A percentile compares a stretch with the other conserved stretches of the same genome.
Evolutionary conservation across 1,140 invertebrate species (phyloP).

Genomic region (Heliconius hermathena): DNA sequence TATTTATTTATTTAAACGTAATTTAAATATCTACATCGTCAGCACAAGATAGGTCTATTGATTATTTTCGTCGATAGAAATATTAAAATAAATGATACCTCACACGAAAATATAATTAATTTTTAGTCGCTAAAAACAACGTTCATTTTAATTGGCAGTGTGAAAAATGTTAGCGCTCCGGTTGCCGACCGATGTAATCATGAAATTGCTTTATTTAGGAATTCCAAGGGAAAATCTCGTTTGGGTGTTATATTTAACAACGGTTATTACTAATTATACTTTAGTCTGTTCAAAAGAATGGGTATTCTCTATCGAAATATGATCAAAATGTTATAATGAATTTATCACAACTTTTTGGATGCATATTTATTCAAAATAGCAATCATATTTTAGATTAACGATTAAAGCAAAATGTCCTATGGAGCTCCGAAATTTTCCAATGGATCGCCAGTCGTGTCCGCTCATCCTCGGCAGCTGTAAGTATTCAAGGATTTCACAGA

Average conservation of each 20-base stretch:
- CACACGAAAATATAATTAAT: slow-evolving; percentile 58
- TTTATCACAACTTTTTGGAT: background rate
- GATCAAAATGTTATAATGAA: background rate
- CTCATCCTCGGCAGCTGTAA: slow-evolving; percentile 97
- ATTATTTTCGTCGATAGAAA: background rate
- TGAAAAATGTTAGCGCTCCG: slow-evolving; percentile 61
- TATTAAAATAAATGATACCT: slow-evolving; percentile 26
- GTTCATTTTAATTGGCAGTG: slow-evolving; percentile 72
- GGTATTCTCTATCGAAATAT: slow-evolving; percentile 19
- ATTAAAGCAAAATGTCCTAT: slow-evolving; percentile 99
- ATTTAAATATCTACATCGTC: too few relatives aligned
- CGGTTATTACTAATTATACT: slow-evolving; percentile 15
- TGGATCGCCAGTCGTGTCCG: slow-evolving; percentile 97
- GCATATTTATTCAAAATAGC: background rate
- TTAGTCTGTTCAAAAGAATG: background rate
- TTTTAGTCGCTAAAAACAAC: slow-evolving; percentile 60
- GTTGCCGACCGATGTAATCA: slow-evolving; percentile 21
- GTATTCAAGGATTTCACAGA: slow-evolving; percentile 72
- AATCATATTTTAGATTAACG: slow-evolving; percentile 87
- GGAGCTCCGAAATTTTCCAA: slow-evolving; percentile 97
- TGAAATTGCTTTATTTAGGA: slow-evolving; percentile 16
- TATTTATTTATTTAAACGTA: too few relatives aligned
- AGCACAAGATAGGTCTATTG: too few relatives aligned
- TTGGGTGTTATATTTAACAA: slow-evolving; percentile 13
- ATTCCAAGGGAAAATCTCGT: slow-evolving; percentile 7